Evolutionary conservation across 2,797 vertebrate species (phyloP).

Genomic region (Gymnoscopelus braueri): DNA sequence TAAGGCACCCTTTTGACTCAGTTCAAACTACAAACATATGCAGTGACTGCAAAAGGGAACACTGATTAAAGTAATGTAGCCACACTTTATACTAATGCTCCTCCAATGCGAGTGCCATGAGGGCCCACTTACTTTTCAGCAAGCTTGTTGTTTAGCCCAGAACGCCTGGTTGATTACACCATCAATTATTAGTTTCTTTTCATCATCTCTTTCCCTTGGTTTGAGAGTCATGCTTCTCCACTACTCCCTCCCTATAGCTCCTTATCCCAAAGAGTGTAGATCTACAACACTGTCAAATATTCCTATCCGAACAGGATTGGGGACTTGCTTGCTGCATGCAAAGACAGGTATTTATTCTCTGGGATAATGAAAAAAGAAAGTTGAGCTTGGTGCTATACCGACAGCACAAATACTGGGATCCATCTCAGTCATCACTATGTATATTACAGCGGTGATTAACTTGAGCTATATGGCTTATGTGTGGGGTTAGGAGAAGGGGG

Average conservation of each 20-base stretch:
- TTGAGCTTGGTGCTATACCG: slow-evolving; percentile 11
- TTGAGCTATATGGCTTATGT: slow-evolving; percentile 11
- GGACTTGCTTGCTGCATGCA: slow-evolving; percentile 12
- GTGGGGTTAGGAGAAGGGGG: slow-evolving; percentile 1
- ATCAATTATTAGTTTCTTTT: slow-evolving; percentile 6
- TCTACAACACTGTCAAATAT: slow-evolving; percentile 19
- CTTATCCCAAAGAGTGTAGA: neutral
- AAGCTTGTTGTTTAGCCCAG: no score
- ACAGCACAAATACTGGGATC: slow-evolving; percentile 22
- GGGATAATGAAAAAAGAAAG: slow-evolving; percentile 34
- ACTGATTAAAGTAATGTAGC: no score
- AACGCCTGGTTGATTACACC: neutral
- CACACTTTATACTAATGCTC: neutral
- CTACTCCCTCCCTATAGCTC: neutral
- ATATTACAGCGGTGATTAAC: slow-evolving; percentile 31
- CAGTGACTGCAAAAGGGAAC: no score
- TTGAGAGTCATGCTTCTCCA: slow-evolving; percentile 11
- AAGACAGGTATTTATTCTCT: slow-evolving; percentile 32
- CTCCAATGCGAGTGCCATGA: neutral
- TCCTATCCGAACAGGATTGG: slow-evolving; percentile 22
- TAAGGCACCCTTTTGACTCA: no score
- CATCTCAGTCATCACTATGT: slow-evolving; percentile 26
- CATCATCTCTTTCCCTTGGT: slow-evolving; percentile 14
- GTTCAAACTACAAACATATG: no score
- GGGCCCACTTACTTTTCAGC: neutral